Percentiles rank a stretch among this genome's conserved stretches.
Evolutionary conservation across 2,113 vertebrate species (phyloP).

Genomic region (Todiramphus chloris): DNA sequence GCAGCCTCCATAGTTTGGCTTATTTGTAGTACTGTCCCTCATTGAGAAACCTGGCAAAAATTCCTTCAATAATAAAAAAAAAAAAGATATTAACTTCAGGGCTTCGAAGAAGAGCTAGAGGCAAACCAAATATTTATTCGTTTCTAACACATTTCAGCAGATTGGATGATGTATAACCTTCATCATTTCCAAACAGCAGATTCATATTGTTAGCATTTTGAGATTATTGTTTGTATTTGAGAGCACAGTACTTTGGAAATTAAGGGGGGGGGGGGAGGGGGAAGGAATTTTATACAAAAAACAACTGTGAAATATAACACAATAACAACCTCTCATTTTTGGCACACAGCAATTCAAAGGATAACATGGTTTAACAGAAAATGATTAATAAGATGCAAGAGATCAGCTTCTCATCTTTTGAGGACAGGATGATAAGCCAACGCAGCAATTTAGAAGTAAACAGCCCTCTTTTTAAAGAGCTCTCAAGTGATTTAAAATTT

Average conservation of each 20-base stretch:
- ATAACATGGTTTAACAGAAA: conserved; percentile 31
- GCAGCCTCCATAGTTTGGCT: neutral
- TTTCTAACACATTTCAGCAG: neutral
- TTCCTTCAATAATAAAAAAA: neutral
- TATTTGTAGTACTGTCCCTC: neutral
- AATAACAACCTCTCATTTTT: neutral
- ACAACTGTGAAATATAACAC: conserved; percentile 10
- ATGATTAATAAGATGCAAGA: conserved; percentile 26
- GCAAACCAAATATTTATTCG: conserved; percentile 41
- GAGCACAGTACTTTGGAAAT: neutral
- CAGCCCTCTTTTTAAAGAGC: neutral
- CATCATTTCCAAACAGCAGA: conserved; percentile 29
- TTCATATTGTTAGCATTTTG: neutral
- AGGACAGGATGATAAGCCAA: conserved; percentile 11
- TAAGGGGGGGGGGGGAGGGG: neutral
- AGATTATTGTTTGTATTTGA: neutral
- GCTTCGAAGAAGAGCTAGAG: conserved; percentile 19
- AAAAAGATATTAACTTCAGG: neutral
- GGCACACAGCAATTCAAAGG: neutral
- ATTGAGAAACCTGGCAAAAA: conserved; percentile 27
- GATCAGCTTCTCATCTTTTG: conserved; percentile 20
- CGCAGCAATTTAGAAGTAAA: conserved; percentile 23
- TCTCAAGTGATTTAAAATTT: conserved; percentile 8
- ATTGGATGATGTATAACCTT: neutral
- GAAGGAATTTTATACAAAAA: conserved; percentile 11